Base-by-base conservation (phyloP, 2,888 invertebrate species). In the Calliopum simillimum region DNA sequence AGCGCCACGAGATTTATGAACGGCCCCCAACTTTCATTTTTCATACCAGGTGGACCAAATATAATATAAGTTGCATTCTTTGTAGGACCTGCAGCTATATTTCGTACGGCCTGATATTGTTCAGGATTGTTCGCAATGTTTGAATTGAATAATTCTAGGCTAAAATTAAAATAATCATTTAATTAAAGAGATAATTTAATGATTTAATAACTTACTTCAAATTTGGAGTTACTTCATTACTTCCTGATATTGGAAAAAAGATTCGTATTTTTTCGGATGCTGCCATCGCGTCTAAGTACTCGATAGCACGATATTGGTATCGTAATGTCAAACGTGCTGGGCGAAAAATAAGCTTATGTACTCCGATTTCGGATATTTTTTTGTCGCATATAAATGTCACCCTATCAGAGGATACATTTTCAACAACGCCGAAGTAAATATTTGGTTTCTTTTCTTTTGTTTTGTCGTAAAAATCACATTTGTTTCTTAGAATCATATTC, bases 41-140 rank as follows among this genome's bases (percentile, higher is more conserved):
- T 92, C 16, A 92, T 92, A 72, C 95, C 96, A 61, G 96, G 96
- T 49, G 96, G 96, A n/a, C 97, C 97, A 86, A 93, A 96, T 61
- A 97, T 88, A 41, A 96, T 89, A 79, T 95, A 96, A 0, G 97
- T 96, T 2, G 89, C 89, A 4, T 88, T 88, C n/a, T 88, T 87
- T 1, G 90, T 88, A 1, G 90, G 88, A 11, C 90, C 90, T 19
- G 88, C 87, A 6, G 93, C 79, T 67, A 94, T 93, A 77, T 92
- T 90, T 62, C 86, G 81, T 0, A 96, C 92, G 1, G 93, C 93
- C 69, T 87, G 86, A 73, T 87, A 86, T 79, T 94, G 93, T 77
- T 91, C 89, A 0, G 79, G 72, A 82, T 93, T 93, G 0, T 76
- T 75, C 49, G 82, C 85, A 53, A 93, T 86, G 1, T 51, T 69